Evolutionary conservation across 2,888 invertebrate genomes (phyloP), one percentile per base, ranked within the genome.

Genomic region (Mycogona germanica): DNA sequence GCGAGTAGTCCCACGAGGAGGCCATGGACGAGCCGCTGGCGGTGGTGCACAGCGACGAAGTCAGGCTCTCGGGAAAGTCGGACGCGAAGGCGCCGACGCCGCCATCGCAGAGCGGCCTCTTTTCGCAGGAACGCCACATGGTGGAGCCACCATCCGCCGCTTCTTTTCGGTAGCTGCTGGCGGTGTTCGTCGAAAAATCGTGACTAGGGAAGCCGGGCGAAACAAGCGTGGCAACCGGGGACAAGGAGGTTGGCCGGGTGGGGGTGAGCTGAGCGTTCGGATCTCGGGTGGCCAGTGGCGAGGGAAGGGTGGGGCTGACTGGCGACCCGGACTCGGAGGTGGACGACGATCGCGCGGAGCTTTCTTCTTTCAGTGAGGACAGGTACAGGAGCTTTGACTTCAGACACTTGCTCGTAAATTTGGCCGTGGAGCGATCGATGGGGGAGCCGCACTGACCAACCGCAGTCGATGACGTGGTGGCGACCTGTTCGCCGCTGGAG

Each of bases 1-100:
- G 52, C 37, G 26, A 35, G 35, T 46, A 35, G n/a, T 46, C 35
- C 50, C 50, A 50, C 9, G 50, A 50, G n/a, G 38, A 35, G 17
- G 38, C 37, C 50, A 50, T 50, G 21, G 50, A 50, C 30, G n/a
- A n/a, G n/a, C n/a, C n/a, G n/a, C n/a, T n/a, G n/a, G 26, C 29
- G 25, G 19, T 38, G n/a, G 50, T 50, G 29, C 40, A 50, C n/a
- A 26, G 50, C n/a, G 50, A 50, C 14, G 50, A 50, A 3, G 50
- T 40, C n/a, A 50, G 50, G 40, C 50, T 50, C 2, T 50, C 50
- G 2, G 29, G 25, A 21, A 23, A 17, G 17, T 50, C 50, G 14
- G 14, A 17, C 25, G n/a, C n/a, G n/a, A 38, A 50, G 40, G 21
- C 29, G 29, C 26, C 38, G 28, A 25, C n/a, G 32, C 32, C n/a